phyloP scores from a whole-genome alignment of 2,113 vertebrate species.

The Plecturocebus donacophilus region DNA sequence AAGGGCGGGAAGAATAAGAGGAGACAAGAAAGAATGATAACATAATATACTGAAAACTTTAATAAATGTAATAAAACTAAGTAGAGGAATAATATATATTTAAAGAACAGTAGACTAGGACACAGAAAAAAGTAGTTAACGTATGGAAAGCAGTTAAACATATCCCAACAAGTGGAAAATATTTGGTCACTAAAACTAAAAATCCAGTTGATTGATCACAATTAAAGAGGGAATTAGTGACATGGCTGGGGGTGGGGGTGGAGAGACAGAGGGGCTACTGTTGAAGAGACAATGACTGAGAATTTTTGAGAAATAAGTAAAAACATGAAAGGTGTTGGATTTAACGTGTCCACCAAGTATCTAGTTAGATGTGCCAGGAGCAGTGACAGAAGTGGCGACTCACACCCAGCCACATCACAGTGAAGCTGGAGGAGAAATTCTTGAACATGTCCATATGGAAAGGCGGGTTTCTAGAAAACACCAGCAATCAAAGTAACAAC shows the following conservation, averaged over 20 bases:
- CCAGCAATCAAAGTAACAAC: no score
- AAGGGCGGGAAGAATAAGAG: not conserved
- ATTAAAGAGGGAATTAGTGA: not conserved
- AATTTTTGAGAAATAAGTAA: not conserved
- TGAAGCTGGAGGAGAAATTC: not conserved
- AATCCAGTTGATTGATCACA: not conserved
- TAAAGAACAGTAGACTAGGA: not conserved
- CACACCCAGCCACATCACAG: rapidly evolving
- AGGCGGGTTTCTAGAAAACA: not conserved
- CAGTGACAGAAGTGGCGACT: not conserved
- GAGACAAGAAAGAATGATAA: not conserved
- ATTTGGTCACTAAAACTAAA: not conserved
- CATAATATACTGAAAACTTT: not conserved
- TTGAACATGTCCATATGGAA: not conserved
- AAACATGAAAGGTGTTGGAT: not conserved
- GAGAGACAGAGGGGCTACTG: not conserved
- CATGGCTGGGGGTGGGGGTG: not conserved
- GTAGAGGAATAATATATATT: not conserved
- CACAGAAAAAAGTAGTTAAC: not conserved
- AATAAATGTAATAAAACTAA: not conserved
- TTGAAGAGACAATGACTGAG: not conserved
- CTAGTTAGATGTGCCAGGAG: no score
- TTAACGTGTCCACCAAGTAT: not conserved
- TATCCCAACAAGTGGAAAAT: not conserved
- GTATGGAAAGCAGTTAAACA: not conserved